Percentiles rank a stretch among this genome's conserved stretches.
Conservation (phyloP, 92 coral and sea anemone genomes). For the Chrysogorgia sp. region DNA sequence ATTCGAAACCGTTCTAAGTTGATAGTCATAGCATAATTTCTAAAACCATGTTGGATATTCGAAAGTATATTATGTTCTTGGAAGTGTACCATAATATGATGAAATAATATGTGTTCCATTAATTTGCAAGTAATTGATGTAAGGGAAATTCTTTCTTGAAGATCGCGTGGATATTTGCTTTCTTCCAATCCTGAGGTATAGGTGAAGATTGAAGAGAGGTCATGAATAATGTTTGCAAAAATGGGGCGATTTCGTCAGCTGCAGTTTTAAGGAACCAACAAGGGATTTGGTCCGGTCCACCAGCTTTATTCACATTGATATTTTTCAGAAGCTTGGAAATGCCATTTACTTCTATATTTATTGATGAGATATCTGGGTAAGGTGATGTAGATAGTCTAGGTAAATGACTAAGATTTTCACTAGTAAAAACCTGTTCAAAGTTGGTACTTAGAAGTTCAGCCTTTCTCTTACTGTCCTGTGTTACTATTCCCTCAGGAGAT, state of each 20-base stretch:
- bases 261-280: slow-evolving; percentile 37
- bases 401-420: slow-evolving; percentile 39
- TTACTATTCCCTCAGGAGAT: slow-evolving; percentile 5
- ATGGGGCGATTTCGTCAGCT: slow-evolving; percentile 48
- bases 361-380: slow-evolving; percentile 27
- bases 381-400: slow-evolving; percentile 34
- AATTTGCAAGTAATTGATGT: slow-evolving; percentile 1
- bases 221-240: slow-evolving; percentile 6
- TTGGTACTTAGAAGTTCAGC: slow-evolving; percentile 24
- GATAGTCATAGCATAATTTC: slow-evolving; percentile 2
- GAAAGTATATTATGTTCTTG: slow-evolving; percentile 10
- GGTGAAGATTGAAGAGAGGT: slow-evolving; percentile 2
- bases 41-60: slow-evolving; percentile 13
- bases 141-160: slow-evolving; percentile 38
- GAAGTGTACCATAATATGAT: not conserved
- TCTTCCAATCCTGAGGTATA: slow-evolving; percentile 40
- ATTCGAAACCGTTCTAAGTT: slow-evolving; percentile 31
- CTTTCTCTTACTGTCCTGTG: slow-evolving; percentile 39
- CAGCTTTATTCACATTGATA: slow-evolving; percentile 25
- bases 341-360: slow-evolving; percentile 34
- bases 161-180: slow-evolving; percentile 34
- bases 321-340: slow-evolving; percentile 40
- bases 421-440: slow-evolving; percentile 41
- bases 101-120: slow-evolving; percentile 13
- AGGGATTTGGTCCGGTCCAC: slow-evolving; percentile 49